Base-by-base conservation (phyloP, 2,888 invertebrate species). In the Galerucella pusilla region DNA sequence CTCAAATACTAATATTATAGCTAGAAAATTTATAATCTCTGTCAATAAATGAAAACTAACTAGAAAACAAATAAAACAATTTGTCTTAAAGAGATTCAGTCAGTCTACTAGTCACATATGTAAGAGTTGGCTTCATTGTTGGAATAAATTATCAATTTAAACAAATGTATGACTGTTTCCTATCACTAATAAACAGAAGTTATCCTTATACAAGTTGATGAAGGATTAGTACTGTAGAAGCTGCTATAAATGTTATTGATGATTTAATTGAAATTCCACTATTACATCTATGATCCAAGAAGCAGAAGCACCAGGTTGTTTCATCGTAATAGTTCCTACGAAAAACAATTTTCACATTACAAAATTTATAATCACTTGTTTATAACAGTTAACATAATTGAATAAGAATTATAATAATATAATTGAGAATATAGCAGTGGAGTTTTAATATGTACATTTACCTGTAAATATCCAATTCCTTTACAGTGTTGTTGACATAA, bases 281-380 rank as follows among this genome's bases (percentile, higher is more conserved):
- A 84, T 97, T 97, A 87, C 97, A 97, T 83, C 96, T 91, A 85
- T 97, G 94, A 87, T 97, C 96, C 79, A 97, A 92, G 86, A 95
- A 96, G 86, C 97, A 97, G 87, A 97, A 96, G 86, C 97, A 97
- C 91, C 94, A 97, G 57, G 92, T 92, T 9, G 94, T 94, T 80
- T 94, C 91, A 78, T 94, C 94, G 84, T 94, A 97, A 89, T 94
- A 93, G 83, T 94, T 90, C 81, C 96, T 94, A 88, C 91, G 90
- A 81, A 79, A 81, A 75, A 71, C 63, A 67, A 64, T 35, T 42
- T 68, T 12, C 25, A 3, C n/a, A 46, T 9, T 3, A 46, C 2
- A 28, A 46, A 12, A 46, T 46, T 12, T 1, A 12, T 12, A 46
- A 46, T 46, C 3, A 11, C 46, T 46, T 46, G 35, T 35, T 35